Evolutionary conservation across 2,888 invertebrate species (phyloP), one percentile per base, ranked within the genome.

Genomic region (Trisateles emortualis): DNA sequence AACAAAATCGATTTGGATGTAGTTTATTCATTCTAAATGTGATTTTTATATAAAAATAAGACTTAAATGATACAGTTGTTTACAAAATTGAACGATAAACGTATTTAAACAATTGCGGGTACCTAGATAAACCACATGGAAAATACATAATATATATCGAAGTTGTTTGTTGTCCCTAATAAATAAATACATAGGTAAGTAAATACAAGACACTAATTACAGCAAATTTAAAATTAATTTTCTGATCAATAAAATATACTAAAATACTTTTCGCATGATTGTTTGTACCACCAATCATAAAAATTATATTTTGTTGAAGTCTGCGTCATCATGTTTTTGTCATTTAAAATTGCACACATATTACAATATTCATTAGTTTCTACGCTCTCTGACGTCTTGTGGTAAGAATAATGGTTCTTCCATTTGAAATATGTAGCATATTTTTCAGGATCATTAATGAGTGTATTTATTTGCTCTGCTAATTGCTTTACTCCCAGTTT

Each of bases 341-440:
- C 70, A 40, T 87, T 87, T 0, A 90, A 64, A 13, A 87, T 56
- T 2, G 79, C 74, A 62, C 91, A 92, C 53, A 92, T 82, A 16
- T 74, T 70, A 59, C 92, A 92, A 46, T 88, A 87, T 41, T 88
- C 89, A 41, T 91, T 79, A 0, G 87, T 89, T 26, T 88, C 85
- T 6, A 68, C 14, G 16, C 65, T 77, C 3, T 81, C 82, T 14
- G 47, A 52, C 35, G 80, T 82, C 36, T 56, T 69, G 44, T 88
- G 72, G 40, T 81, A 92, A 0, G 77, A 74, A 52, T 92, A 92
- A 58, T 91, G 81, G 24, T 84, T 88, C 43, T 70, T 82, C 91
- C 91, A 92, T 56, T 64, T 80, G 56, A 92, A 91, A 64, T 81
- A 90, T 17, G 86, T 69, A 0, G 76, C 72, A 22, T 91, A 92